Evolutionary conservation across 2,888 invertebrate species (phyloP), one percentile per base, ranked within the genome.

Genomic region (Cinara cedri): DNA sequence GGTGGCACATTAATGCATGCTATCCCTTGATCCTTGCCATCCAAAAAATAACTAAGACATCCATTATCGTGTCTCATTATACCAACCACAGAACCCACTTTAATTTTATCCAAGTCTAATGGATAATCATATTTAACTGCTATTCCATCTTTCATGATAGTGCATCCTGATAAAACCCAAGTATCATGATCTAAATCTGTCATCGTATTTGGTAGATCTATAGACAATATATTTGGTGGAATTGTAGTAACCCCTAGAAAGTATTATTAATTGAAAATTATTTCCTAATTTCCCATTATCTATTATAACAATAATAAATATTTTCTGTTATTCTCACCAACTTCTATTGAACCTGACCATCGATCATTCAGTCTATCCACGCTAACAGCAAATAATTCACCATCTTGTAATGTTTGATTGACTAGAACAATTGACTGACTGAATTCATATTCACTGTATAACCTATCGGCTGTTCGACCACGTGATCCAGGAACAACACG

Each of bases 391-490:
- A 97, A 97, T 86, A 97, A 89, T 86, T 97, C 97, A 66, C 94
- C 93, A 84, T 96, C 94, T 24, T 93, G 89, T 68, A 97, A 87
- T 0, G 96, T 93, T 74, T 97, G 89, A 85, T 93, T 95, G 81
- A 95, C 95, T 85, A 97, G 93, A 2, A 97, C 92, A 82, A 97
- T 95, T 0, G 96, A 96, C 85, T 96, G 95, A 85, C 96, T 97
- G 86, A 97, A 97, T 88, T 97, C 97, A 0, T 94, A 94, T 82
- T 93, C 89, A 8, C 96, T 94, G 82, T 95, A 91, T 16, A 95
- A 94, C 54, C 97, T 90, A 62, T 92, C 90, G 0, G 97, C 96
- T 0, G 95, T 95, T 82, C 94, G 86, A 0, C 96, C 94, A 83
- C 92, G 92, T 85, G 93, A 93, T 21, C 91, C 91, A 63, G 78